Evolutionary conservation across 2,113 vertebrate genomes (phyloP).

Genomic region (Odontophorus gujanensis): DNA sequence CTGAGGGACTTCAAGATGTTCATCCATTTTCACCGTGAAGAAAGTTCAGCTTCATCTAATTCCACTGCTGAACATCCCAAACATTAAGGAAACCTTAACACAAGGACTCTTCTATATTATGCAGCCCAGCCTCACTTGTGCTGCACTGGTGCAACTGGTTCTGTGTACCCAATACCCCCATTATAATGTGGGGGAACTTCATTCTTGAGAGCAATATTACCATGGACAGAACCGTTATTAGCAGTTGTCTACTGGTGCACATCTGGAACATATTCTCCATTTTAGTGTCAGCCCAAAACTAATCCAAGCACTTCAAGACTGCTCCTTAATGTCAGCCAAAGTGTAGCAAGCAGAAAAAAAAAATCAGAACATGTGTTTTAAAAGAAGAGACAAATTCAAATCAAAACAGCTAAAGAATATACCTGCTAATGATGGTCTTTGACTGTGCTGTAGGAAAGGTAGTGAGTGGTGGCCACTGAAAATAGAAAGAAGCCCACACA

Average conservation of each 20-base stretch:
- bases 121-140: neutral
- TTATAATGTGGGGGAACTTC: neutral
- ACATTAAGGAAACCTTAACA: neutral
- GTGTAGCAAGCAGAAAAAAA: neutral
- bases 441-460: neutral
- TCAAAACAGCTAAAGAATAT: neutral
- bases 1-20: neutral
- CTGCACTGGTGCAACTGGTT: neutral
- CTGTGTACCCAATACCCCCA: accelerated
- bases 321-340: neutral
- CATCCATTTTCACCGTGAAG: neutral
- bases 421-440: neutral
- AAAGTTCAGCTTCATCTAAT: neutral
- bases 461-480: neutral
- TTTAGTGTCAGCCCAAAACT: neutral
- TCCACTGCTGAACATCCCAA: neutral
- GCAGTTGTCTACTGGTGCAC: neutral
- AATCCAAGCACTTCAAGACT: neutral
- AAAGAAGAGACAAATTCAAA: neutral
- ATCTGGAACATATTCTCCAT: neutral
- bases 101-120: neutral
- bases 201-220: neutral
- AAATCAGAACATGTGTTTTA: neutral
- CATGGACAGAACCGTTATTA: neutral
- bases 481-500: neutral